A percentile compares a stretch with the other conserved stretches of the same genome.
phyloP scores from a whole-genome alignment of 1,140 invertebrate species.

The Brachionus asplanchnoidis region DNA sequence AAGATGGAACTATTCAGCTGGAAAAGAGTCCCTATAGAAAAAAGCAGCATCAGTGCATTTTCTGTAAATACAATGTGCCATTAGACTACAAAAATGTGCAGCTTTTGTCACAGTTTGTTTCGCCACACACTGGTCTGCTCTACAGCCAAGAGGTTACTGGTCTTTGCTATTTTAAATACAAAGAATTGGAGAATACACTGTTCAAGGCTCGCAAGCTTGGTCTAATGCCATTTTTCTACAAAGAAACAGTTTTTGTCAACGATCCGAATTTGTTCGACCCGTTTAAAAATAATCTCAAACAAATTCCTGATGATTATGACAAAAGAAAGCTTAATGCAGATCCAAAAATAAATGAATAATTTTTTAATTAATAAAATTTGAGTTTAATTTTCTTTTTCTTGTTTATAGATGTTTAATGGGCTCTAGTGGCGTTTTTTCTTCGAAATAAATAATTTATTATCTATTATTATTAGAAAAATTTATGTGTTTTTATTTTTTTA shows the following conservation, averaged over 20 bases:
- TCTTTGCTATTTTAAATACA: conserved; percentile 26
- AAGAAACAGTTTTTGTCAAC: neutral
- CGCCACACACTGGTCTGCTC: conserved; percentile 41
- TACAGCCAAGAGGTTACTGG: conserved; percentile 35
- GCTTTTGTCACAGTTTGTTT: conserved; percentile 40
- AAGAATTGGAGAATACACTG: conserved; percentile 34
- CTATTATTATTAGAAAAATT: too few species aligned
- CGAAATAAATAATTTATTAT: too few species aligned
- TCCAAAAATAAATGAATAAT: neutral
- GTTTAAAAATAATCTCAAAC: conserved; percentile 38
- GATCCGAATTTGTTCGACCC: conserved; percentile 42
- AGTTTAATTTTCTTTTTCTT: neutral
- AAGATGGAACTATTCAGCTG: neutral
- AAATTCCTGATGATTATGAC: conserved; percentile 17
- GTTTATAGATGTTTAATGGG: too few species aligned
- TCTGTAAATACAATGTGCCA: conserved; percentile 32
- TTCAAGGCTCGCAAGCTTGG: neutral
- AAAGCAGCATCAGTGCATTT: conserved; percentile 30
- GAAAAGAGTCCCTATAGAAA: conserved; percentile 24
- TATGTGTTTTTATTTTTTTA: too few species aligned
- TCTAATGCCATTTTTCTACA: conserved; percentile 36
- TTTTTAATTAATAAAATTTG: neutral
- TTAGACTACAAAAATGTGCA: conserved; percentile 34
- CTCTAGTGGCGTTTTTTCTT: too few species aligned
- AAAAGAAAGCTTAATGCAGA: conserved; percentile 24